phyloP scores from a whole-genome alignment of 2,888 invertebrate species.

The Conops quadrifasciatus region DNA sequence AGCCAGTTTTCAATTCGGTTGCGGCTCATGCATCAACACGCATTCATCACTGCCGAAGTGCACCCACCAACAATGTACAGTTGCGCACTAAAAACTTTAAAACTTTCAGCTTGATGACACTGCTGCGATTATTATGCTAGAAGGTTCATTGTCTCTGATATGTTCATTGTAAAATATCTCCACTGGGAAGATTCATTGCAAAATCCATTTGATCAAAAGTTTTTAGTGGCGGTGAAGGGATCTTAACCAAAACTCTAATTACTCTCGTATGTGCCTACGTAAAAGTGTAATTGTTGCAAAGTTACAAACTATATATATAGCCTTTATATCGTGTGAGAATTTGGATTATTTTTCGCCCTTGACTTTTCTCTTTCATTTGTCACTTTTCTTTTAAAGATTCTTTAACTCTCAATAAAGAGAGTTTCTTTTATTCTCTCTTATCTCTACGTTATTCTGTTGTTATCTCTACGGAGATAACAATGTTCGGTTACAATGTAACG shows the following conservation, averaged over 20 bases:
- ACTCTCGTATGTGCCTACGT: no score
- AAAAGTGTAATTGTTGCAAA: no score
- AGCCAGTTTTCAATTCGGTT: constrained; percentile 4
- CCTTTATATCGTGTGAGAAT: no score
- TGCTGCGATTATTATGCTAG: background rate
- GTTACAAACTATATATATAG: no score
- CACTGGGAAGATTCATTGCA: background rate
- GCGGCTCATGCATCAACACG: background rate
- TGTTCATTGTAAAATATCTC: background rate
- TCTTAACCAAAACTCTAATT: no score
- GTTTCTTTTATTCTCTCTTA: background rate
- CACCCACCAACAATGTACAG: constrained; percentile 20
- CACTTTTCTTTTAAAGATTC: background rate
- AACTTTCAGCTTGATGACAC: background rate
- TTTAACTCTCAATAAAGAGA: background rate
- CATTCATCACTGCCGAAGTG: constrained; percentile 5
- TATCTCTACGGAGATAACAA: no score
- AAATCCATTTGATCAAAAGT: background rate
- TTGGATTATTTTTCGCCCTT: no score
- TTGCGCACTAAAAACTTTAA: background rate
- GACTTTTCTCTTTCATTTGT: background rate
- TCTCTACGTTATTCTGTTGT: no score
- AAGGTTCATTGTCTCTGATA: background rate
- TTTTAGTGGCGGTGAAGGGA: background rate
- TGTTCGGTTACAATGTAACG: no score